phyloP scores from a whole-genome alignment of 2,888 invertebrate species.

The Carcina quercana region DNA sequence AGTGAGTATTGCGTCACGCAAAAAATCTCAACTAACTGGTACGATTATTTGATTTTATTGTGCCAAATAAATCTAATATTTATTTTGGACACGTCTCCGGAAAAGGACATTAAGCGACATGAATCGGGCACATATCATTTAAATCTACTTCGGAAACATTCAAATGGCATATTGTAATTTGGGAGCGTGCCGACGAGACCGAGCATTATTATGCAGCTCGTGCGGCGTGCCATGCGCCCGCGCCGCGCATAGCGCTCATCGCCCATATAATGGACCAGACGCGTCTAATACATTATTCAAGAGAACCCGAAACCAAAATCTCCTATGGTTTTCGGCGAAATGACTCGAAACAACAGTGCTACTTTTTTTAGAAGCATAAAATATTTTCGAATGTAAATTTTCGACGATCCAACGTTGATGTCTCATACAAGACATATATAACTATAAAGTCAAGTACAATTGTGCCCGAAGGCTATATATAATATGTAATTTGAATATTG shows the following conservation, averaged over 20 bases:
- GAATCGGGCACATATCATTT: conserved; percentile 34
- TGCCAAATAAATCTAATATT: no score
- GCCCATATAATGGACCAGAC: conserved; percentile 54
- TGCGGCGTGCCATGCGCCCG: conserved; percentile 48
- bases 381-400: no score
- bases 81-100: no score
- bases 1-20: no score
- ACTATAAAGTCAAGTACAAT: no score
- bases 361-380: not conserved
- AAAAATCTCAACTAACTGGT: no score
- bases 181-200: conserved; percentile 39
- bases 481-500: no score
- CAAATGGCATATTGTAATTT: conserved; percentile 46
- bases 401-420: no score
- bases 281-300: conserved; percentile 61
- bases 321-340: conserved; percentile 41
- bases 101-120: conserved; percentile 18
- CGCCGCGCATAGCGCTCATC: conserved; percentile 20
- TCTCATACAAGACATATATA: no score
- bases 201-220: conserved; percentile 67
- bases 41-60: no score
- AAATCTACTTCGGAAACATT: conserved; percentile 42
- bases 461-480: no score
- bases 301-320: conserved; percentile 43
- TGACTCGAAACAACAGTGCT: conserved; percentile 9